These are phyloP conservation scores for Macrophya annulata DNA, from an alignment of 2,888 invertebrate species.

Conservation along the genomic window DNA sequence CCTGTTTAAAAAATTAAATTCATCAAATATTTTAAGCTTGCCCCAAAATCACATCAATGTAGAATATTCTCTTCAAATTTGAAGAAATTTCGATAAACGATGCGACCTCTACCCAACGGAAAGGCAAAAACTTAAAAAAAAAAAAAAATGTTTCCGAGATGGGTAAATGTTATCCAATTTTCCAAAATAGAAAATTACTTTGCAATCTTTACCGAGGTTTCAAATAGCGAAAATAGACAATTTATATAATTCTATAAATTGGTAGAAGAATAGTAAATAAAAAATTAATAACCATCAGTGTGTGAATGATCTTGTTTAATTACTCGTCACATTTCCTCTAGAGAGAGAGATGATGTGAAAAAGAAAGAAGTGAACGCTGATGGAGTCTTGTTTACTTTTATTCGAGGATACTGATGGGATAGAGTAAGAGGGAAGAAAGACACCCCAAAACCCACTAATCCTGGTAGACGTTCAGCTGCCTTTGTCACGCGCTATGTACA, in stretches of 20 bases:
- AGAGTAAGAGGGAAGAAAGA: slow-evolving; percentile 23
- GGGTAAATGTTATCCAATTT: no score
- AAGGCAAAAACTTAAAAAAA: no score
- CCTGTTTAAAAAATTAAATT: no score
- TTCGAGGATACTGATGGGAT: background rate
- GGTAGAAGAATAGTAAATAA: background rate
- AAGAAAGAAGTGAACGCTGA: background rate
- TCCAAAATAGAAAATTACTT: no score
- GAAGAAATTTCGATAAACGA: no score
- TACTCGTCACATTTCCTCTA: background rate
- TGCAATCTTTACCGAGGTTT: no score
- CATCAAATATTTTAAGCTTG: no score
- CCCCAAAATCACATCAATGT: no score
- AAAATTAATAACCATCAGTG: background rate
- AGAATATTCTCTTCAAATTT: no score
- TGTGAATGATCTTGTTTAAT: slow-evolving; percentile 1
- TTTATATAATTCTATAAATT: background rate
- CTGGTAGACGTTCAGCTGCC: slow-evolving; percentile 23
- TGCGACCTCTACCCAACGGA: no score
- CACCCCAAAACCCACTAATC: slow-evolving; percentile 18
- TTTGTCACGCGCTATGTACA: slow-evolving; percentile 28
- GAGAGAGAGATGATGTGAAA: background rate
- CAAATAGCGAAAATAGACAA: no score
- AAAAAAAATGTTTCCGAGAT: no score
- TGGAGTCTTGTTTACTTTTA: slow-evolving; percentile 40